Evolutionary conservation across 2,113 vertebrate species (phyloP), one percentile per base, ranked within the genome.

Genomic region (Coracopsis vasa): DNA sequence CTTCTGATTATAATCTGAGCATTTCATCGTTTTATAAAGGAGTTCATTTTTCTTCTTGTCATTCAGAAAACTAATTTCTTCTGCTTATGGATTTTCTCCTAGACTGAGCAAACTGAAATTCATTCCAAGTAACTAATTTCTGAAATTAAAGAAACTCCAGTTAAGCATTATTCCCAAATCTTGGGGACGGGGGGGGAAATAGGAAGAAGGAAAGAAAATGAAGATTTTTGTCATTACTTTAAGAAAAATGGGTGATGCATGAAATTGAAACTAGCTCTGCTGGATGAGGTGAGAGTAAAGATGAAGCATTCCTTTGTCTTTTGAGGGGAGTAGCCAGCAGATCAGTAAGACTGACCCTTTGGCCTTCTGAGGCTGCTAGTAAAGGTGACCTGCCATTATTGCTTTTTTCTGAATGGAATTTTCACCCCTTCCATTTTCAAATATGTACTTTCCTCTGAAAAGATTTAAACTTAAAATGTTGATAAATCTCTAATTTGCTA

Each of bases 191-290:
- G 5, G 33, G 16, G 7, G 2, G 1, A 5, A 27, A 56, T n/a
- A 58, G 33, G 21, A 45, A 37, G 7, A 20, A 4, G 3, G 9
- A 10, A 18, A 3, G 1, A 21, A 17, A 21, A 80, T 65, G 4
- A 33, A 61, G 17, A 37, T 58, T 64, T 72, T 88, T 66, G 53
- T 91, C 53, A 88, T 82, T 72, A 21, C n/a, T 93, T 69, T 86
- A 80, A 80, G 72, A 94, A 93, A 90, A 94, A 77, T 80, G 64
- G 12, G 16, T 58, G 71, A 80, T 91, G 62, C 91, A 61, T 94
- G 88, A 90, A 94, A 92, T 72, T 80, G 71, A 80, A 94, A 77
- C 58, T 54, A 78, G 48, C 10, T 88, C 90, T 93, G 41, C 31
- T 86, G 80, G 64, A 39, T 69, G 72, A 92, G 54, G 16, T 35